These are phyloP conservation scores for Tuberolachnus salignus DNA, from an alignment of 2,888 invertebrate species.

Conservation along the genomic window DNA sequence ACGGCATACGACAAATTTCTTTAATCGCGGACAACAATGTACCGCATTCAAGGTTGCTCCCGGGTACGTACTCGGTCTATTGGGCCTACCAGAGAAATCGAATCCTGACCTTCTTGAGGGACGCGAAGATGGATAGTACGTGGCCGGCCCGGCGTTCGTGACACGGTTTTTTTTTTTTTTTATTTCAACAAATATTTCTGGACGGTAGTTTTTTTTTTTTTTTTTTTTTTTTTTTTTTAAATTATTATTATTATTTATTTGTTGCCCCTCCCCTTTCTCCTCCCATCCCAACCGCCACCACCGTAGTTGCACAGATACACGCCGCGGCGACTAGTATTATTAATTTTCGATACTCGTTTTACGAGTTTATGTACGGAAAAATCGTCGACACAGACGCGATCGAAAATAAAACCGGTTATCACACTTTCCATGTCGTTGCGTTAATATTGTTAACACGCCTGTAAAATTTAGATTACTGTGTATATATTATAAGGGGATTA, in stretches of 20 bases:
- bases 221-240: too few relatives aligned
- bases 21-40: constrained; percentile 7
- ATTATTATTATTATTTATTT: too few relatives aligned
- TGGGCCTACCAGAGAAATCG: constrained; percentile 44
- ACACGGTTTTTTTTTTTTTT: constrained; percentile 43
- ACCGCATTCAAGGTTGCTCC: constrained; percentile 14
- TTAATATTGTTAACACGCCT: constrained; percentile 17
- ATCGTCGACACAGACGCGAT: neutral
- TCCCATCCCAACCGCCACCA: too few relatives aligned
- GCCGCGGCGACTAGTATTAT: constrained; percentile 4
- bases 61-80: neutral
- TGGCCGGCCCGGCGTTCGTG: constrained; percentile 15
- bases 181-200: neutral
- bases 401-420: constrained; percentile 30
- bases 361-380: constrained; percentile 18
- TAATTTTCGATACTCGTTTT: constrained; percentile 31
- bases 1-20: neutral
- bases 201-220: too few relatives aligned
- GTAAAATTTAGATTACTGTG: neutral
- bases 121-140: constrained; percentile 42
- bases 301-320: too few relatives aligned
- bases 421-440: constrained; percentile 11
- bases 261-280: too few relatives aligned
- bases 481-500: too few relatives aligned
- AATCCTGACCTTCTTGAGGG: constrained; percentile 47